These are phyloP conservation scores for Cryptocephalus moraei DNA, from an alignment of 2,888 invertebrate genomes.

Conservation along the genomic window DNA sequence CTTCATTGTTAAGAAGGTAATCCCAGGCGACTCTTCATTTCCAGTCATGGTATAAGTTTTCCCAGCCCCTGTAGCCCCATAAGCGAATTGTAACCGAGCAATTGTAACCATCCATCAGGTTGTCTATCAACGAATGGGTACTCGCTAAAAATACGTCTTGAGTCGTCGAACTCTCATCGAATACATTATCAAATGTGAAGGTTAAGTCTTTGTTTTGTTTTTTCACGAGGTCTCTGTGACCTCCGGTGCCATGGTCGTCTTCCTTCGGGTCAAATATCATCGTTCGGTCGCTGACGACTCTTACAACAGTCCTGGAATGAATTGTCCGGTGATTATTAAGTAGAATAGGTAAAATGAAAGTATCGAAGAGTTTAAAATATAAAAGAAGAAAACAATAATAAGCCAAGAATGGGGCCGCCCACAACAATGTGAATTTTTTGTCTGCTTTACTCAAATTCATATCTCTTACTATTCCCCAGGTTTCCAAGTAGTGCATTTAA, in stretches of 20 bases:
- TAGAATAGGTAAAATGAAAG: no score
- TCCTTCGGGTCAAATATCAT: conserved; percentile 84
- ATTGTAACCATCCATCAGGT: conserved; percentile 51
- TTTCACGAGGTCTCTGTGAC: conserved; percentile 63
- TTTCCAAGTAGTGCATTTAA: no score
- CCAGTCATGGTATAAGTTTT: conserved; percentile 95
- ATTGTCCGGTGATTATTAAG: background rate
- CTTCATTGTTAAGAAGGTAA: conserved; percentile 82
- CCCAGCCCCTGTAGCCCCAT: conserved; percentile 92
- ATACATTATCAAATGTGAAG: conserved; percentile 81
- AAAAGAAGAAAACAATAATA: no score
- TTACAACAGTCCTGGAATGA: conserved; percentile 51
- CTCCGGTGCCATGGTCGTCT: conserved; percentile 64
- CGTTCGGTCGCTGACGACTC: conserved; percentile 65
- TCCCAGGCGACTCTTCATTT: conserved; percentile 61
- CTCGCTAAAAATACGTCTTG: conserved; percentile 69
- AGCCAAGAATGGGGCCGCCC: no score
- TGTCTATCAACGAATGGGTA: conserved; percentile 64
- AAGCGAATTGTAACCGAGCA: conserved; percentile 89
- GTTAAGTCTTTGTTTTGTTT: conserved; percentile 73
- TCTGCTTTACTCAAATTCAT: no score
- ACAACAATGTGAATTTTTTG: no score
- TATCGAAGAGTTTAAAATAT: no score
- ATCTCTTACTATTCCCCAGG: no score
- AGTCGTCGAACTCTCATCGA: conserved; percentile 57